Evolutionary conservation across 2,888 invertebrate species (phyloP), one percentile per base, ranked within the genome.

Genomic region (Aradus depressus): DNA sequence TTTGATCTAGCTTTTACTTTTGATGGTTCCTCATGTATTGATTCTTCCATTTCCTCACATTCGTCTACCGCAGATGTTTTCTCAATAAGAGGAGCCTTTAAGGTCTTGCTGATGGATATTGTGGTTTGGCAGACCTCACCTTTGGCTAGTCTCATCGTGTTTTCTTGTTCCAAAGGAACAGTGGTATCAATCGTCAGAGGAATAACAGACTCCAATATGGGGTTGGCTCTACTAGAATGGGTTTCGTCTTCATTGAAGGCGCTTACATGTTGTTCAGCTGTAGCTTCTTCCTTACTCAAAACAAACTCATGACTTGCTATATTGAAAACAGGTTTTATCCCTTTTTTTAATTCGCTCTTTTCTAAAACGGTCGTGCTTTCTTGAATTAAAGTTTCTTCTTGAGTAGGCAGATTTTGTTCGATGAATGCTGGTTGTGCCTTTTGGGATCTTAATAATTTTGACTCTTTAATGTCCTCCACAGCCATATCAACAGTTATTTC

Each of bases 391-490:
- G 53, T 53, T 31, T 45, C 51, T 44, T 53, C 53, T 53, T 56
- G 53, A 12, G 38, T 35, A n/a, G 51, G 38, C 16, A 56, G 16
- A 12, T 38, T 53, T 31, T 45, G 51, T 14, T 38, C 53, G 26
- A 45, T 38, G 44, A 32, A 56, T 18, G 44, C 37, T 25, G 35
- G 31, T 21, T 25, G 16, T n/a, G 56, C 56, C 23, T 34, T 51
- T 23, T 12, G 26, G 6, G 18, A 19, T 3, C 21, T 26, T 5
- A 23, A 16, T 16, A 42, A 23, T 18, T 32, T 19, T 23, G 38
- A 56, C 25, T 38, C 25, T 60, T 56, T n/a, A 59, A 58, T 61
- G 57, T 62, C 70, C 63, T 59, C 67, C 62, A 62, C 70, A 59
- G 44, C 66, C 56, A 44, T n/a, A 49, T 60, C 53, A 32, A 47